phyloP scores from a whole-genome alignment of 2,888 invertebrate genomes.

The Xanthorhoe designata region DNA sequence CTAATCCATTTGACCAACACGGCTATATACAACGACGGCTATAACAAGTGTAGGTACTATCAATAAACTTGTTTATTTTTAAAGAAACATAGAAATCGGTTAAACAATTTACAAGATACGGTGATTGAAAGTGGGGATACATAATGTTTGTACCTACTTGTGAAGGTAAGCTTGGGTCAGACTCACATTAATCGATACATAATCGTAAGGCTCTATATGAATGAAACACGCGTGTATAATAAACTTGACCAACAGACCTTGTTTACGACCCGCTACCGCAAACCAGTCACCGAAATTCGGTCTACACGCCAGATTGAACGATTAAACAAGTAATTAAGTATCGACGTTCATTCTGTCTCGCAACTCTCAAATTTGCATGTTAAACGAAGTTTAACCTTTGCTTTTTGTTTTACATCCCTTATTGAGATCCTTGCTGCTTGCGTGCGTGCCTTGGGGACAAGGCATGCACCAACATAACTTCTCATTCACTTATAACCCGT shows the following conservation, averaged over 20 bases:
- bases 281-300: constrained; percentile 52
- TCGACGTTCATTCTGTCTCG: constrained; percentile 83
- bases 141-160: no score
- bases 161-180: no score
- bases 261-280: constrained; percentile 18
- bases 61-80: no score
- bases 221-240: constrained; percentile 1
- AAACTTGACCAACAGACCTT: constrained; percentile 28
- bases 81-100: no score
- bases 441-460: constrained; percentile 73
- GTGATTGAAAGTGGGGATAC: no score
- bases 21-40: no score
- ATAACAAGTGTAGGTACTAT: no score
- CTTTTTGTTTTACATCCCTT: constrained; percentile 79
- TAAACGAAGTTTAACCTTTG: constrained; percentile 82
- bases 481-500: constrained; percentile 39
- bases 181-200: neutral
- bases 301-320: constrained; percentile 80
- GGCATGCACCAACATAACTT: constrained; percentile 42
- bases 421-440: constrained; percentile 74
- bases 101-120: no score
- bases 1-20: no score
- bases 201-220: neutral
- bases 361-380: constrained; percentile 85
- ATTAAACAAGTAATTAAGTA: constrained; percentile 85